These are phyloP conservation scores for Rhea americana DNA, from an alignment of 2,113 vertebrate genomes.

Conservation along the genomic window DNA sequence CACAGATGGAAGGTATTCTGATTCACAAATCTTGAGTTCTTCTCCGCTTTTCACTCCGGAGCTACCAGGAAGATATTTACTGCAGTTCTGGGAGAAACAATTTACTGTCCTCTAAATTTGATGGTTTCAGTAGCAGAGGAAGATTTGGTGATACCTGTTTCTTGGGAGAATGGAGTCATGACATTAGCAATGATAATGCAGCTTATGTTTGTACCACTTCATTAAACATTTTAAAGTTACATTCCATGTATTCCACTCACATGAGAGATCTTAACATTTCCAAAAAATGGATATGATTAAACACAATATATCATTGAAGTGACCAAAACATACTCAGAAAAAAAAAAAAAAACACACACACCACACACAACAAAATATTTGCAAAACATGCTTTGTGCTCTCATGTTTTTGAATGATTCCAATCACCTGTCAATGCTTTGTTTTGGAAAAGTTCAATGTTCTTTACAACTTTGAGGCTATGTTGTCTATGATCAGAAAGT, in stretches of 20 bases:
- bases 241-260: neutral
- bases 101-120: neutral
- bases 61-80: neutral
- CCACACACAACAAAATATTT: neutral
- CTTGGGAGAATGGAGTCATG: neutral
- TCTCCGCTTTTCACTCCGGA: neutral
- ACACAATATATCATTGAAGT: neutral
- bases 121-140: neutral
- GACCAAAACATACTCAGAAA: no score
- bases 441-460: neutral
- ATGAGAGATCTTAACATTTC: neutral
- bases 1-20: neutral
- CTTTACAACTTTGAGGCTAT: neutral
- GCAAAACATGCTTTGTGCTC: neutral
- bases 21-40: neutral
- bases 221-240: neutral
- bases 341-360: no score
- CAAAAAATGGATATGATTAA: neutral
- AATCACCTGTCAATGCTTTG: neutral
- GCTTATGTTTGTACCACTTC: neutral
- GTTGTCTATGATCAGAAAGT: neutral
- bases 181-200: neutral
- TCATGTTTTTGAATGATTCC: neutral
- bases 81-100: neutral
- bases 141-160: neutral